Conservation (phyloP, 2,113 vertebrate genomes). For the Phrynosoma blainvillii region DNA sequence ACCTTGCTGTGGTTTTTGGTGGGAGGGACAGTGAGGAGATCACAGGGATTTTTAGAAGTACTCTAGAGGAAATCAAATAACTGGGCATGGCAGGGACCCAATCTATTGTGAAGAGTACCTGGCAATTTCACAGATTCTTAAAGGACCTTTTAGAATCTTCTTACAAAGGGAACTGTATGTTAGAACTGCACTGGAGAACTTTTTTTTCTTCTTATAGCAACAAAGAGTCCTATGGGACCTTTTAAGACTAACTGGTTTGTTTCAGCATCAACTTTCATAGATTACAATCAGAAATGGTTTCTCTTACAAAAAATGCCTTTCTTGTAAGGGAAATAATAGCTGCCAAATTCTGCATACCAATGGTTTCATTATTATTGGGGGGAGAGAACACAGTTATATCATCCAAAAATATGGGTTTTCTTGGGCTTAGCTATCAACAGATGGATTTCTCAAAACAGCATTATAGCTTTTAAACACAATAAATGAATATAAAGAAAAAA, state of each 20-base stretch:
- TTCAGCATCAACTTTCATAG: too few species aligned
- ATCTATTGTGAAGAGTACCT: background rate
- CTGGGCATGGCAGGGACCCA: background rate
- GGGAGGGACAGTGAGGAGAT: too few species aligned
- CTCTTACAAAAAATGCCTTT: too few species aligned
- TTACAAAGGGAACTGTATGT: background rate
- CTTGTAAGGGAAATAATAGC: background rate
- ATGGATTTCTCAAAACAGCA: background rate
- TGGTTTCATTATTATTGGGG: background rate
- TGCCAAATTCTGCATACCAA: background rate
- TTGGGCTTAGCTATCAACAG: background rate
- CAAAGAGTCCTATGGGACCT: too few species aligned
- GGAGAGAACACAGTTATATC: background rate
- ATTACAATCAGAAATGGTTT: too few species aligned
- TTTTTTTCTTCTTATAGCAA: too few species aligned
- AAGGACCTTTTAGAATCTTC: background rate
- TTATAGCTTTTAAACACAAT: background rate
- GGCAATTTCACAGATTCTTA: background rate
- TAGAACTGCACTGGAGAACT: background rate
- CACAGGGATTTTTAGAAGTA: background rate
- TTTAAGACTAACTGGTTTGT: too few species aligned
- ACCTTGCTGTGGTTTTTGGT: too few species aligned
- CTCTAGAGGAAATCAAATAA: too few species aligned
- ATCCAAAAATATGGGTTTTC: background rate
- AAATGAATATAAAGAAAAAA: background rate